phyloP scores from a whole-genome alignment of 1,140 invertebrate species.

The Nylanderia fulva region DNA sequence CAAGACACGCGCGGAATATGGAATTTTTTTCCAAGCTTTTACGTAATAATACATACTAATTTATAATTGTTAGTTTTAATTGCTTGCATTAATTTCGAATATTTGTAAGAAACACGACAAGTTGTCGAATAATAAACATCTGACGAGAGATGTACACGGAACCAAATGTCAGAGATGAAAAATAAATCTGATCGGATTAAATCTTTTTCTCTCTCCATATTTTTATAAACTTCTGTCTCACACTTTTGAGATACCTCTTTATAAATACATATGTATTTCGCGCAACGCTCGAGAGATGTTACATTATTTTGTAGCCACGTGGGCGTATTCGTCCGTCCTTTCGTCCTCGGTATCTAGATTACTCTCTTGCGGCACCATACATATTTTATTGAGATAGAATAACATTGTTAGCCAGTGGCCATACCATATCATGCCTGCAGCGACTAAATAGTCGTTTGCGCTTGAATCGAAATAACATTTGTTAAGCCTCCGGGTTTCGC shows the following conservation, averaged over 20 bases:
- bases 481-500: conserved; percentile 18
- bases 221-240: too few relatives aligned
- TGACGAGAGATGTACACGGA: background rate
- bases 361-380: background rate
- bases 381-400: conserved; percentile 50
- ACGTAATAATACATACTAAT: background rate
- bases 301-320: background rate
- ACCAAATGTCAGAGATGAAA: background rate
- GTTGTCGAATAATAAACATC: background rate
- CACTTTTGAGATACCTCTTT: background rate
- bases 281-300: background rate
- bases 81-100: background rate
- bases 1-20: background rate
- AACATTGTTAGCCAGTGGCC: background rate
- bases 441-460: conserved; percentile 26
- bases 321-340: background rate
- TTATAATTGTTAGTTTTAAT: background rate
- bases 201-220: background rate
- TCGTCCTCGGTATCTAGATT: background rate
- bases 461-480: conserved; percentile 20
- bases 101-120: background rate
- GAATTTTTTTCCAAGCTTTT: background rate
- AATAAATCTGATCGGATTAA: background rate
- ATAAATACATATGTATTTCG: background rate
- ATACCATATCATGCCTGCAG: background rate